phyloP scores from a whole-genome alignment of 2,888 invertebrate species.

The Branchellion lobata region DNA sequence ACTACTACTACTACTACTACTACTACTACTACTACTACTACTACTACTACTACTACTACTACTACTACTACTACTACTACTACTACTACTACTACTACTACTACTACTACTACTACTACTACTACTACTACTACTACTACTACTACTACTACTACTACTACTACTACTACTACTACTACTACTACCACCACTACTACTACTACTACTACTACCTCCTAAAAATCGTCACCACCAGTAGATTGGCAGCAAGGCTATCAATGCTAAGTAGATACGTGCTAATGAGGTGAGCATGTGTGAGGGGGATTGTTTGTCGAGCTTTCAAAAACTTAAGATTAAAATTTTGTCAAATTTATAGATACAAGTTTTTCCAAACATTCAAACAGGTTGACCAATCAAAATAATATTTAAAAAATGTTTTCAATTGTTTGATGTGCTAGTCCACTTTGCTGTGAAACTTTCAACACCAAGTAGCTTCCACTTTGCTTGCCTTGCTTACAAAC shows the following conservation, averaged over 20 bases:
- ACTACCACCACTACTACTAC: conserved; percentile 25
- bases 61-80: conserved; percentile 30
- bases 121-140: conserved; percentile 21
- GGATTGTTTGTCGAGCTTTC: too few relatives aligned
- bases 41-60: conserved; percentile 23
- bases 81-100: conserved; percentile 32
- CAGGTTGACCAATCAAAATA: too few relatives aligned
- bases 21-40: neutral
- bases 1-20: too few relatives aligned
- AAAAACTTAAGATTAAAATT: too few relatives aligned
- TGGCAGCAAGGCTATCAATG: neutral
- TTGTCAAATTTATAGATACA: too few relatives aligned
- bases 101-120: conserved; percentile 21
- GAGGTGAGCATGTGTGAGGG: neutral
- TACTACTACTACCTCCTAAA: neutral
- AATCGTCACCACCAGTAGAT: neutral
- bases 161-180: conserved; percentile 25
- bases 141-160: conserved; percentile 34
- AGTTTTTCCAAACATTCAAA: too few relatives aligned
- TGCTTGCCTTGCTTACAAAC: too few relatives aligned
- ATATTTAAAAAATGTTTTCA: too few relatives aligned
- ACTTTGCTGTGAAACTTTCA: too few relatives aligned
- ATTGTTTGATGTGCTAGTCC: too few relatives aligned
- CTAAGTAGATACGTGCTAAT: neutral
- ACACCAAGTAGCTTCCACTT: too few relatives aligned